A percentile compares a stretch with the other conserved stretches of the same genome.
These are phyloP conservation scores for Harpagifer antarcticus DNA, from an alignment of 2,797 vertebrate species.

Conservation along the genomic window DNA sequence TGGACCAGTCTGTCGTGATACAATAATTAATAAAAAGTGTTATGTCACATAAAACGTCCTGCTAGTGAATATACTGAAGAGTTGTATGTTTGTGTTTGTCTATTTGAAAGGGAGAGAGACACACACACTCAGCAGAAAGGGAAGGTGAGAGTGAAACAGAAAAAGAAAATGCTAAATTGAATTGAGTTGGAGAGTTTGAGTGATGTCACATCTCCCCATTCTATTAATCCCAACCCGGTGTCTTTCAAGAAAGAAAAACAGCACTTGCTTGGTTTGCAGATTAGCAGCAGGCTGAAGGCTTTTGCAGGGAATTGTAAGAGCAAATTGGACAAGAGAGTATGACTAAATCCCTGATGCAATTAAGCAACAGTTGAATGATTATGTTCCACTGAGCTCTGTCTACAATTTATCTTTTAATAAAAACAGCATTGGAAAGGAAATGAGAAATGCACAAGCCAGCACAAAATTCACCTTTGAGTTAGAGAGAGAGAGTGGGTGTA, in stretches of 20 bases:
- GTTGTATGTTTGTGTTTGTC: constrained; percentile 47
- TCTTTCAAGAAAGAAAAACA: constrained; percentile 49
- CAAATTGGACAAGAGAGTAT: constrained; percentile 73
- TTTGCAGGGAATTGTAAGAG: constrained; percentile 56
- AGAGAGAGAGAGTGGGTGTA: background rate
- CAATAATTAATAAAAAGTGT: constrained; percentile 95
- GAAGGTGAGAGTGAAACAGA: constrained; percentile 20
- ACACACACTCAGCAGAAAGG: background rate
- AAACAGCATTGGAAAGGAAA: constrained; percentile 65
- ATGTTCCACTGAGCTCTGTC: constrained; percentile 55
- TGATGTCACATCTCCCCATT: constrained; percentile 45
- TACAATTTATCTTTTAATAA: constrained; percentile 74
- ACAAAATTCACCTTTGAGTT: constrained; percentile 49
- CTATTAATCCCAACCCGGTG: constrained; percentile 63
- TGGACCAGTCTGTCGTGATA: constrained; percentile 93
- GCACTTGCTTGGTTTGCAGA: constrained; percentile 62
- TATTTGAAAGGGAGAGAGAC: background rate
- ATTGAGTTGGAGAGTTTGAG: constrained; percentile 50
- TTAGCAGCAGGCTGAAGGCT: constrained; percentile 55
- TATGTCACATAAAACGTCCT: constrained; percentile 84
- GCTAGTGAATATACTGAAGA: constrained; percentile 58
- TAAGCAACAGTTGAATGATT: constrained; percentile 76
- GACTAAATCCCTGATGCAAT: constrained; percentile 78
- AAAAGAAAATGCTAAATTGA: constrained; percentile 49
- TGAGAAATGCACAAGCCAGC: constrained; percentile 53